A percentile compares a stretch with the other conserved stretches of the same genome.
Evolutionary conservation across 2,113 vertebrate species (phyloP).

Genomic region (Sisor rabdophorus): DNA sequence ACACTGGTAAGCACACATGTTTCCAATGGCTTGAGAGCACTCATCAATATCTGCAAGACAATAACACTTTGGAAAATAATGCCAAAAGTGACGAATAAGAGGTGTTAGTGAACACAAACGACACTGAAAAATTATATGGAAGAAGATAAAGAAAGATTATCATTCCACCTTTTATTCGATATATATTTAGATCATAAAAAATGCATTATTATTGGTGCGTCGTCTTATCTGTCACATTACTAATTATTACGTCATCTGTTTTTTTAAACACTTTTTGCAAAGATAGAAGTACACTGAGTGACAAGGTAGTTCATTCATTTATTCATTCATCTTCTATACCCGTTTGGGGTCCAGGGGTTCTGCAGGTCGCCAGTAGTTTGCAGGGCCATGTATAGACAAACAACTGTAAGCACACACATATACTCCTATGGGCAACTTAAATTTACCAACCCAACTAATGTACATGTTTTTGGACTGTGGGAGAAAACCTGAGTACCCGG

Average conservation of each 20-base stretch:
- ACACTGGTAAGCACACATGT: slow-evolving; percentile 87
- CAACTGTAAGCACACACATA: too few species aligned
- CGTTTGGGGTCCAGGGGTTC: too few species aligned
- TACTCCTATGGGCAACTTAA: too few species aligned
- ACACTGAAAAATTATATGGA: not conserved
- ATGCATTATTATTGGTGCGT: not conserved
- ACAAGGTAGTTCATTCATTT: too few species aligned
- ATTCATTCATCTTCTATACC: too few species aligned
- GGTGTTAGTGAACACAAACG: not conserved
- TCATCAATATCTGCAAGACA: slow-evolving; percentile 84
- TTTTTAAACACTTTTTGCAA: not conserved
- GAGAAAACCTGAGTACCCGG: too few species aligned
- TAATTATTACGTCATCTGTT: not conserved
- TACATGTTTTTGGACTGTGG: too few species aligned
- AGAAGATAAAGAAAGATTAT: not conserved
- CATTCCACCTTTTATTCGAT: not conserved
- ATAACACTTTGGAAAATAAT: not conserved
- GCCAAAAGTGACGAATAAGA: not conserved
- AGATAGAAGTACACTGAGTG: not conserved
- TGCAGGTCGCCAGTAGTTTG: too few species aligned
- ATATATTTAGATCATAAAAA: not conserved
- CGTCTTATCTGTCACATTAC: not conserved
- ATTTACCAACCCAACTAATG: too few species aligned
- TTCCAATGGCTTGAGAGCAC: slow-evolving; percentile 80
- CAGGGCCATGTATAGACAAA: too few species aligned